Evolutionary conservation across 2,888 invertebrate species (phyloP), one percentile per base, ranked within the genome.

Genomic region (Molorchus minor): DNA sequence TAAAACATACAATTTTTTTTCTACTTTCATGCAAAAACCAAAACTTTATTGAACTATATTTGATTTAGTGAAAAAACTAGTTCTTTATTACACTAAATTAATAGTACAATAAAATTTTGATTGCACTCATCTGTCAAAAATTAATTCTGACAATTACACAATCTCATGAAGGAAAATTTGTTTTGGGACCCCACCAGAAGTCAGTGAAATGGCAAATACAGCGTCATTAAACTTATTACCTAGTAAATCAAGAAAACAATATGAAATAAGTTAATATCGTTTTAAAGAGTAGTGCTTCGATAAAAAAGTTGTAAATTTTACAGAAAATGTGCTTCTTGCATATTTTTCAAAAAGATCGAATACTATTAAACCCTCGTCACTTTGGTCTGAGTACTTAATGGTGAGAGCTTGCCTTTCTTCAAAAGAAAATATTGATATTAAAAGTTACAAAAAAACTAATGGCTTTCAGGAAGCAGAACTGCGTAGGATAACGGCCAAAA

Each of bases 321-420:
- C 33, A 8, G 61, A 64, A 46, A 55, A n/a, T n/a, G n/a, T n/a
- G n/a, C n/a, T n/a, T n/a, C n/a, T n/a, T n/a, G n/a, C n/a, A n/a
- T n/a, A n/a, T n/a, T n/a, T n/a, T 58, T 36, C 43, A 16, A 46
- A 64, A 52, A 58, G 47, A 41, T 46, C 52, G 7, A 47, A 19
- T 13, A 19, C 10, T 5, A 30, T 56, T 29, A 64, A 64, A 20
- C 47, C 56, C 10, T 45, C n/a, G n/a, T n/a, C n/a, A n/a, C n/a
- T n/a, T n/a, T n/a, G n/a, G n/a, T n/a, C n/a, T n/a, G n/a, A n/a
- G n/a, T n/a, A n/a, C n/a, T n/a, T n/a, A n/a, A n/a, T n/a, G n/a
- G n/a, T n/a, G n/a, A n/a, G n/a, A n/a, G n/a, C n/a, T n/a, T n/a
- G n/a, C n/a, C n/a, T n/a, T n/a, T n/a, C n/a, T n/a, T n/a, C n/a